These are phyloP conservation scores for Brachyhypopomus gauderio DNA, from an alignment of 2,113 vertebrate genomes.

Conservation along the genomic window DNA sequence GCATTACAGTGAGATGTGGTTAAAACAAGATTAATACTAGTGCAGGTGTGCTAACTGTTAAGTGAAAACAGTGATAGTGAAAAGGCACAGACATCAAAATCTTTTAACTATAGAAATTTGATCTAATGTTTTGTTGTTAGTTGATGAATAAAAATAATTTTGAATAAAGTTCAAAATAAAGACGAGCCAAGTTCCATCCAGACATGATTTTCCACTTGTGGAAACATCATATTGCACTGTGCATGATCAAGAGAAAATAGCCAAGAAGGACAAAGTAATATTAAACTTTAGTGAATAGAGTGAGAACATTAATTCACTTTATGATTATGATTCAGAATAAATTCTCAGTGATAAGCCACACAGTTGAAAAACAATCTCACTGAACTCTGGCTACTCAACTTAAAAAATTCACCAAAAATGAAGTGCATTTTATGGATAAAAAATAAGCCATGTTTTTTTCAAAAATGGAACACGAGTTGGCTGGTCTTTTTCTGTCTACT, in stretches of 20 bases:
- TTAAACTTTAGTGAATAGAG: conserved; percentile 21
- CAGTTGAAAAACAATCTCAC: conserved; percentile 62
- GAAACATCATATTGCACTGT: too few species aligned
- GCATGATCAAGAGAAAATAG: neutral
- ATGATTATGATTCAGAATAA: conserved; percentile 48
- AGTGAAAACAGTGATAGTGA: neutral
- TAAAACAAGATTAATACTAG: neutral
- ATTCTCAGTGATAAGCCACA: conserved; percentile 30
- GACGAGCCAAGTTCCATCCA: too few species aligned
- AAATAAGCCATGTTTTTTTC: too few species aligned
- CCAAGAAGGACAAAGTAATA: conserved; percentile 24
- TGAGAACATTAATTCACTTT: conserved; percentile 17
- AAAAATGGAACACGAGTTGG: too few species aligned
- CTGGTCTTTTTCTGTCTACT: too few species aligned
- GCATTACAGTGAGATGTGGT: conserved; percentile 6
- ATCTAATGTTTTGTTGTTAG: neutral
- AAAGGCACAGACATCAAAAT: neutral
- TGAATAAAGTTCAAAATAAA: too few species aligned
- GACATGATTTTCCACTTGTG: too few species aligned
- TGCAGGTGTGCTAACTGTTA: neutral
- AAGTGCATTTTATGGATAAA: neutral
- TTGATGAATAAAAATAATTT: neutral
- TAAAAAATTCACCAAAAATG: conserved; percentile 59
- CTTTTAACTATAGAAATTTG: neutral
- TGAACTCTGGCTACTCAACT: conserved; percentile 38